Base-by-base conservation (phyloP, 2,888 invertebrate genomes). In the Camptogramma bilineatum region DNA sequence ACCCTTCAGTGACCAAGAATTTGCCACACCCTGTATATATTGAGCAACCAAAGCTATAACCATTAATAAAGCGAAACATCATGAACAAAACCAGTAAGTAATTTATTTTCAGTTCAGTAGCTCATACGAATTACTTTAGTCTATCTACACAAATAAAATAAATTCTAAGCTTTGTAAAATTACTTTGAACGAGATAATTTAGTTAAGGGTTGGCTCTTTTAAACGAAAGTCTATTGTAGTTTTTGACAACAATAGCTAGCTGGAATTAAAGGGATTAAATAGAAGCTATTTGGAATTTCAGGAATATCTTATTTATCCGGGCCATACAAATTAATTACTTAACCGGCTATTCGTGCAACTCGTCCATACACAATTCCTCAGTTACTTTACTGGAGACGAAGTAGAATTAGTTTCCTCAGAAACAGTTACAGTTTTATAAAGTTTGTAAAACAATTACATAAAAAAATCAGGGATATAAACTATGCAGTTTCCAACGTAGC, bases 331-430 rank as follows among this genome's bases (percentile, higher is more conserved):
- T 47, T 59, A 52, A 34, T 46, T 46, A 21, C 19, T 28, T 5
- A 18, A 4, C 47, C n/a, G 16, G 8, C 44, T 52, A 59, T 52
- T 59, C 52, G 52, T 59, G 59, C 19, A 24, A 47, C 47, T 53
- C 47, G 31, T 39, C 53, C 53, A 60, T 61, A 61, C 48, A 50
- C 31, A 46, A 59, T 52, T 52, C 34, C 58, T 44, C 28, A 51
- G 44, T 18, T 55, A 42, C 42, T 42, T 46, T 46, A 46, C 46
- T 18, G 9, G 10, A 31, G 3, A 51, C n/a, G 28, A 28, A 28
- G 4, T 28, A 7, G 7, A 28, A 28, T 28, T 28, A 21, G 28
- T 28, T 28, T 28, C 28, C 7, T 28, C 7, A 8, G 7, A 28
- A 28, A 28, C 28, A 28, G 28, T 28, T 28, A 2, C 28, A 28